phyloP scores from a whole-genome alignment of 1,140 invertebrate genomes.

The Choristoneura fumiferana region DNA sequence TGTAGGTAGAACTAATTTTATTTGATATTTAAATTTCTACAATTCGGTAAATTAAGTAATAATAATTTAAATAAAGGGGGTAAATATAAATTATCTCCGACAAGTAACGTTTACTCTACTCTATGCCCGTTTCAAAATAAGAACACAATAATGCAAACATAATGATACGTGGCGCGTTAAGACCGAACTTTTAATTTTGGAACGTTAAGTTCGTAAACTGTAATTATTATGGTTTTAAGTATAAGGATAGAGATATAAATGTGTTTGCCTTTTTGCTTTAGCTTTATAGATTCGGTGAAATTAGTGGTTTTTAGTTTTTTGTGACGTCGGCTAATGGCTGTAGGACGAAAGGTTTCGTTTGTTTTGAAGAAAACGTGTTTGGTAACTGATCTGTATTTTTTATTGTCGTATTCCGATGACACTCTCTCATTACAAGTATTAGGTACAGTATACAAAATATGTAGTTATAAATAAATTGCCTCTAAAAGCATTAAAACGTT shows the following conservation, averaged over 20 bases:
- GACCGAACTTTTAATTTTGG: conserved; percentile 66
- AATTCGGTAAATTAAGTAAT: no score
- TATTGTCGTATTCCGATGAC: no score
- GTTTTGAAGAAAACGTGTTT: conserved; percentile 46
- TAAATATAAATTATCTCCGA: no score
- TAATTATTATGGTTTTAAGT: conserved; percentile 74
- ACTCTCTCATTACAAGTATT: no score
- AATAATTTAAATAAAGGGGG: no score
- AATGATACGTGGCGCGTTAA: conserved; percentile 64
- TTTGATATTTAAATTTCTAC: no score
- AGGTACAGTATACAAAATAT: no score
- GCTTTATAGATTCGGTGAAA: conserved; percentile 68
- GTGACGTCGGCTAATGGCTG: conserved; percentile 57
- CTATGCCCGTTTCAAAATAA: conserved; percentile 39
- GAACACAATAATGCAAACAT: conserved; percentile 73
- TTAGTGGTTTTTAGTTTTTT: conserved; percentile 64
- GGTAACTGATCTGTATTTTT: conserved; percentile 17
- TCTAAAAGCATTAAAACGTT: no score
- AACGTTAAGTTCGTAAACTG: conserved; percentile 64
- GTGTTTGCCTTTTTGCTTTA: conserved; percentile 70
- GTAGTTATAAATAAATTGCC: no score
- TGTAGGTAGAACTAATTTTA: no score
- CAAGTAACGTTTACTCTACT: no score
- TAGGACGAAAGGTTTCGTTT: background rate
- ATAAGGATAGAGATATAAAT: conserved; percentile 76